phyloP scores from a whole-genome alignment of 2,888 invertebrate species.

The Tipula vernalis region DNA sequence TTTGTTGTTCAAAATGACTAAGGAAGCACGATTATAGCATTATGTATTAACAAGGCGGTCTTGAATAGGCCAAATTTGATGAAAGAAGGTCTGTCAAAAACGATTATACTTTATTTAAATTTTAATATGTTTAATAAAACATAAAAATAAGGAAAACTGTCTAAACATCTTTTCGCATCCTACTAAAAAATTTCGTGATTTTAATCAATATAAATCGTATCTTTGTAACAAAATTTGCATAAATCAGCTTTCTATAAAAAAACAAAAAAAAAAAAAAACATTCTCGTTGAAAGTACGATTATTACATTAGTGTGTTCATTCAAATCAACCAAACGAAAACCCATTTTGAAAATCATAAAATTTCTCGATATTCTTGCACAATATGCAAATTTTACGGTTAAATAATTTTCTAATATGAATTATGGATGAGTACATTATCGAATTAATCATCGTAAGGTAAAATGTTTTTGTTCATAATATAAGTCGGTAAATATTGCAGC shows the following conservation, averaged over 20 bases:
- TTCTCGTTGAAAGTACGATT: neutral
- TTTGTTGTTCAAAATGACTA: too few relatives aligned
- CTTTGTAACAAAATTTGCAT: neutral
- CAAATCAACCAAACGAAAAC: neutral
- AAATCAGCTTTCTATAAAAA: neutral
- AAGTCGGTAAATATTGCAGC: neutral
- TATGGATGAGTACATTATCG: neutral
- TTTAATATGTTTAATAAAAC: too few relatives aligned
- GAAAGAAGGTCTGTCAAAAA: too few relatives aligned
- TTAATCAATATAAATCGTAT: too few relatives aligned
- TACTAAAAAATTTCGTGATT: too few relatives aligned
- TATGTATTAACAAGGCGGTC: too few relatives aligned
- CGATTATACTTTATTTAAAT: too few relatives aligned
- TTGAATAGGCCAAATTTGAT: too few relatives aligned
- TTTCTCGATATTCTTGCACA: neutral
- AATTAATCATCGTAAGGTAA: neutral
- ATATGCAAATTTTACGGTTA: neutral
- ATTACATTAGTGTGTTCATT: neutral
- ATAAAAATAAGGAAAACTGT: too few relatives aligned
- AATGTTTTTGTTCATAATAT: neutral
- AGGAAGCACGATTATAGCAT: too few relatives aligned
- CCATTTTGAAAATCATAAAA: neutral
- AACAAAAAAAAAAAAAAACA: neutral
- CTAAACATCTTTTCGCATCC: too few relatives aligned
- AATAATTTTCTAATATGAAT: neutral